These are phyloP conservation scores for Corythoichthys intestinalis DNA, from an alignment of 2,113 vertebrate genomes.

Conservation along the genomic window DNA sequence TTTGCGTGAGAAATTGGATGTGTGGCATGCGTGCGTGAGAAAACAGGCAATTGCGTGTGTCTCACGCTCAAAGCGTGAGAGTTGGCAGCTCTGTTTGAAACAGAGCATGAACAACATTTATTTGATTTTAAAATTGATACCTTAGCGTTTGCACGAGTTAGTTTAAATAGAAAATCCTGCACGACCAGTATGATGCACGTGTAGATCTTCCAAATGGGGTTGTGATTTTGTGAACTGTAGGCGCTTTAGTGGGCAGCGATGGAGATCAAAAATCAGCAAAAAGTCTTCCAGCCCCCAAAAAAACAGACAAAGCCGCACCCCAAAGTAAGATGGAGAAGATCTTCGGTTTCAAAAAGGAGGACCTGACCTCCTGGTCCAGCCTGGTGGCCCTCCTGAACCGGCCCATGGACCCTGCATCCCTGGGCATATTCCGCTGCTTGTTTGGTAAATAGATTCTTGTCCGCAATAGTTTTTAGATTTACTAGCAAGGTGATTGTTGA, in stretches of 20 bases:
- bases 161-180: background rate
- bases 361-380: constrained; percentile 77
- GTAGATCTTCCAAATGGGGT: background rate
- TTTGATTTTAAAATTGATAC: background rate
- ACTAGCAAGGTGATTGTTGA: too few species aligned
- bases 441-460: constrained; percentile 84
- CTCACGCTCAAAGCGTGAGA: too few species aligned
- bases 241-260: constrained; percentile 39
- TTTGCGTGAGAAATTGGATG: too few species aligned
- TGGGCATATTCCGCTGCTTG: constrained; percentile 84
- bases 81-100: constrained; percentile 76
- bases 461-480: too few species aligned
- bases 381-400: constrained; percentile 80
- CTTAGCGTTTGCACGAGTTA: background rate
- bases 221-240: constrained; percentile 25
- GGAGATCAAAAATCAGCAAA: constrained; percentile 29
- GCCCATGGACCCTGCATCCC: constrained; percentile 80
- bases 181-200: background rate
- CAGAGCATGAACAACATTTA: background rate
- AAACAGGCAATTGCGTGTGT: too few species aligned
- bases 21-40: too few species aligned
- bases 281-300: constrained; percentile 10
- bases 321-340: constrained; percentile 69
- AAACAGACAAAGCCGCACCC: constrained; percentile 9
- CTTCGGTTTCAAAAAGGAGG: constrained; percentile 79